Evolutionary conservation across 1,140 invertebrate species (phyloP), one percentile per base, ranked within the genome.

Genomic region (Drosophila tropicalis): DNA sequence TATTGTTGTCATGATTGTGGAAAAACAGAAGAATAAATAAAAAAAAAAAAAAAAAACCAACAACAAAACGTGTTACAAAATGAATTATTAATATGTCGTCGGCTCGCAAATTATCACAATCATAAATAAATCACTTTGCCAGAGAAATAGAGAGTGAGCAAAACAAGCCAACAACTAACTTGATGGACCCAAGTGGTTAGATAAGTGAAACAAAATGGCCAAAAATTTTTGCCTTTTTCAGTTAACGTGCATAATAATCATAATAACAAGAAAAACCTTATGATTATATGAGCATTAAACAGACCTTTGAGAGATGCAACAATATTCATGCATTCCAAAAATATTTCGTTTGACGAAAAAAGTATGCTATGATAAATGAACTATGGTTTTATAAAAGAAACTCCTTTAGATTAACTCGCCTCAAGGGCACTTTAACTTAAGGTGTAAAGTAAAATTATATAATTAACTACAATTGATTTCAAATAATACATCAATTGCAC

Each of bases 201-300:
- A 29, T 62, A 68, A 68, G 72, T 75, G 71, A 75, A 58, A 68
- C 72, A 55, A 39, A 56, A 58, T 76, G 66, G 73, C 54, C 47
- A 64, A 73, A 76, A 76, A 60, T 70, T 76, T 62, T 29, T 12
- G 19, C 15, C 34, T 57, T 58, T 58, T 51, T 12, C 17, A 12
- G 17, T 22, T 51, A 51, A 51, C 17, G 44, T 51, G 44, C 44
- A 51, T 22, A 51, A 51, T 19, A 51, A 51, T 51, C 6, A 51
- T 10, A 51, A 51, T n/a, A 51, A 22, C 9, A 51, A 51, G 15
- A 19, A 47, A 15, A 19, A 10, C 2, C 3, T 7, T 7, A 19
- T 7, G 1, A 17, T 15, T 41, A 47, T 57, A 62, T 62, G 44
- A 62, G 25, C 40, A 62, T 75, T 75, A 68, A 75, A 74, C 62